phyloP scores from a whole-genome alignment of 53 echinoderm and acorn worm genomes.

The Pentamera pediparva region DNA sequence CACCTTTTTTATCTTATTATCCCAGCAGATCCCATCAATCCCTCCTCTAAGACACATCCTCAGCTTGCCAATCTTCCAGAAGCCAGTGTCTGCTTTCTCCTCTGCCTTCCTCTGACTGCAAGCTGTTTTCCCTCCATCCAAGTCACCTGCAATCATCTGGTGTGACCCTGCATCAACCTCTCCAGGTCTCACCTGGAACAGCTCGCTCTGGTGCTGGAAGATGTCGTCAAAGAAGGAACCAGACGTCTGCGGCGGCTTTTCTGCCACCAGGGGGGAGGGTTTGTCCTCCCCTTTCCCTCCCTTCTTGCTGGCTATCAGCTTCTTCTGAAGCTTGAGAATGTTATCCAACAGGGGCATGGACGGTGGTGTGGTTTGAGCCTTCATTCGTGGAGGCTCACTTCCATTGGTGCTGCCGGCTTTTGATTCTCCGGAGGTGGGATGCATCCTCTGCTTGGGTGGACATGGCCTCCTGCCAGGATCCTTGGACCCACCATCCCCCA shows the following conservation, averaged over 20 bases:
- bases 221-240: background rate
- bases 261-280: background rate
- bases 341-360: background rate
- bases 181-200: background rate
- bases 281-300: background rate
- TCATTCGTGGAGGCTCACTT: no score
- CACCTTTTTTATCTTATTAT: background rate
- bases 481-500: no score
- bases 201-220: background rate
- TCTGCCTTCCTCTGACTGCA: background rate
- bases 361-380: no score
- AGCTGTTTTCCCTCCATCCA: background rate
- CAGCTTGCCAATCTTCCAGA: slow-evolving; percentile 22
- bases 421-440: background rate
- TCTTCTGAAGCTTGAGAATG: slow-evolving; percentile 9
- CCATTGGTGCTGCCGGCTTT: background rate
- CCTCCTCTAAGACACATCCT: background rate
- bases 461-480: no score
- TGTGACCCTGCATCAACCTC: background rate
- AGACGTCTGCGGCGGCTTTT: background rate
- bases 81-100: background rate
- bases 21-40: slow-evolving; percentile 15
- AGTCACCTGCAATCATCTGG: background rate
- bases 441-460: no score
- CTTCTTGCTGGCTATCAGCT: background rate